Percentiles rank a stretch among this genome's conserved stretches.
Conservation (phyloP, 2,888 invertebrate species). For the Agrypnus murinus region DNA sequence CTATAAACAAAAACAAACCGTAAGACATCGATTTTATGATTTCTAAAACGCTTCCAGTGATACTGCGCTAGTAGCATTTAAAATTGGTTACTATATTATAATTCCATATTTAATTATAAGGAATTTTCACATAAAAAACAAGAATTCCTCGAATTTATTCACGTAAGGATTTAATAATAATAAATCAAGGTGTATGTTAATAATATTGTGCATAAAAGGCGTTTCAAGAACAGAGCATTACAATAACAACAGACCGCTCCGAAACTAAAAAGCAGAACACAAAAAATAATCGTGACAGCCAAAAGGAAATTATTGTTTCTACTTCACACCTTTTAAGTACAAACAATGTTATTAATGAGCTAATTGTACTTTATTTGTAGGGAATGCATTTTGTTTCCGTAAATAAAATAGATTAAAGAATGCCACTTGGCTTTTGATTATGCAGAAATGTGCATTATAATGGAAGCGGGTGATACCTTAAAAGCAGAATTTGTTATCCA, state of each 20-base stretch:
- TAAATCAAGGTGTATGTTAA: constrained; percentile 1
- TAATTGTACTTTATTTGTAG: constrained; percentile 47
- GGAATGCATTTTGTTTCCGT: constrained; percentile 39
- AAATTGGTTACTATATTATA: too few relatives aligned
- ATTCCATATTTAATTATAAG: background rate
- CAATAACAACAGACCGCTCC: constrained; percentile 34
- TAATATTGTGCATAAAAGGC: constrained; percentile 4
- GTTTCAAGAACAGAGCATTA: background rate
- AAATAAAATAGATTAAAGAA: background rate
- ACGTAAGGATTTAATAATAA: background rate
- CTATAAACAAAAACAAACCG: constrained; percentile 4
- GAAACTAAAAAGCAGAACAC: constrained; percentile 22
- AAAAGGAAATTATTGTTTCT: constrained; percentile 45
- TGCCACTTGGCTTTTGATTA: background rate
- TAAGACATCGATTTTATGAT: background rate
- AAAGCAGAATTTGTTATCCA: constrained; percentile 1
- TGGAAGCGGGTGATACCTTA: background rate
- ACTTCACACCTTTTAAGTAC: constrained; percentile 51
- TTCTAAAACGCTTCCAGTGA: constrained; percentile 31
- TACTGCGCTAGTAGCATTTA: constrained; percentile 23
- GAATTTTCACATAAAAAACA: too few relatives aligned
- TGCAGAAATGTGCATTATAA: constrained; percentile 6
- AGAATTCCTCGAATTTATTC: background rate
- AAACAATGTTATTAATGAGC: constrained; percentile 49
- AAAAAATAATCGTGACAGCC: constrained; percentile 39